Base-by-base conservation (phyloP, 1,140 invertebrate genomes). In the Andrena cerasifolii region DNA sequence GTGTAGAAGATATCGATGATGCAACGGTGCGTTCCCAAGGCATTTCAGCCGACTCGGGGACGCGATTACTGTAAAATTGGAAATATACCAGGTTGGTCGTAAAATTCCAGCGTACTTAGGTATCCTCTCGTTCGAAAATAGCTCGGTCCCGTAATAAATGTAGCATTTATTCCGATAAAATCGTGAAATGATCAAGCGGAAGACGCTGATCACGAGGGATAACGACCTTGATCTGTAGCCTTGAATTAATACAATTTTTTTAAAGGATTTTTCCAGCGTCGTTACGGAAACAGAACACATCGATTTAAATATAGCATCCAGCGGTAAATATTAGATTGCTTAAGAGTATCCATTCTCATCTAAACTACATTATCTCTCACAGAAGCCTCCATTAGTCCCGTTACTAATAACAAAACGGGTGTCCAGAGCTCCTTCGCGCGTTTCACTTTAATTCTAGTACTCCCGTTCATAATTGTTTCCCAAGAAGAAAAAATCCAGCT, bases 1-100 rank as follows among this genome's bases (percentile, higher is more conserved):
- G 54, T 24, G 36, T 18, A 53, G 26, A 71, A 31, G 36, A 58
- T 70, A 58, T 70, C 36, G 53, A 59, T 59, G 68, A 71, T 71
- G 54, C 36, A 71, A 71, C 36, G 68, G 59, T 18, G 26, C 53
- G 28, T 71, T 47, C 3, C 53, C 51, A 18, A 59, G 53, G 26
- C 24, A 71, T 59, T 43, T 47, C 26, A 47, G 4, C 33, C n/a
- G 54, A 24, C 54, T n/a, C n/a, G n/a, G n/a, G n/a, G 53, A 70
- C 53, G 18, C 8, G 16, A 31, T 58, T 58, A n/a, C 53, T 16
- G 36, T 58, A 16, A 71, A 59, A 45, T 47, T 40, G 26, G n/a
- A n/a, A 47, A 58, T 58, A 71, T 47, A 43, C 36, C 26, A 10
- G 40, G 7, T 43, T 14, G 26, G 12, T 58, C 67, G 18, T 70